These are phyloP conservation scores for Dendrolimus kikuchii DNA, from an alignment of 1,140 invertebrate species.

Conservation along the genomic window DNA sequence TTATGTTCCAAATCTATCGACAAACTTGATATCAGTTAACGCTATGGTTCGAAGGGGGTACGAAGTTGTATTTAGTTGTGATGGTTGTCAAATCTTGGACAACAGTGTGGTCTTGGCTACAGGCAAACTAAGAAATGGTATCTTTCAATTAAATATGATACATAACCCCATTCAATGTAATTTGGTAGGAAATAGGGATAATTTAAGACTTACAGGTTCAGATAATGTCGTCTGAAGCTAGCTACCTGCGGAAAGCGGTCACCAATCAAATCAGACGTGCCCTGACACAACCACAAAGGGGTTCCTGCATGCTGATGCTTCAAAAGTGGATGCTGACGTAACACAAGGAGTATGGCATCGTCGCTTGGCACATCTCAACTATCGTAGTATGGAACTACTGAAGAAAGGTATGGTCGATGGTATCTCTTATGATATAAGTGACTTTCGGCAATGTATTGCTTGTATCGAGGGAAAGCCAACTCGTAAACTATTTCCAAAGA, in stretches of 20 bases:
- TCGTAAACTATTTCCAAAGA: no score
- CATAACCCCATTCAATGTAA: no score
- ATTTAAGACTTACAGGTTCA: no score
- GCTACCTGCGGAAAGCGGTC: no score
- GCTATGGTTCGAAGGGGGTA: neutral
- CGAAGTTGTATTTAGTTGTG: neutral
- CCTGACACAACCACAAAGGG: no score
- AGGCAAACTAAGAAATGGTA: no score
- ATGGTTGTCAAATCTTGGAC: neutral
- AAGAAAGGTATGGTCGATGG: constrained; percentile 3
- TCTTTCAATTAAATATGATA: no score
- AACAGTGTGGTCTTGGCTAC: neutral
- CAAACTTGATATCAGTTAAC: constrained; percentile 4
- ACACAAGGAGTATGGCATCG: constrained; percentile 3
- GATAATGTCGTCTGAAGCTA: no score
- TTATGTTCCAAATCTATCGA: constrained; percentile 3
- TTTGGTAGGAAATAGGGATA: no score
- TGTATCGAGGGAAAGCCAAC: no score
- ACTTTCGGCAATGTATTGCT: neutral
- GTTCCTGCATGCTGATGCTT: neutral
- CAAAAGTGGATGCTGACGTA: neutral
- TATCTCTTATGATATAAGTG: constrained; percentile 1
- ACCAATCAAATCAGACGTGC: no score
- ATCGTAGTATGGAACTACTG: constrained; percentile 3
- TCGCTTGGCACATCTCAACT: constrained; percentile 2